Evolutionary conservation across 2,888 invertebrate species (phyloP).

Genomic region (Philereme transversata): DNA sequence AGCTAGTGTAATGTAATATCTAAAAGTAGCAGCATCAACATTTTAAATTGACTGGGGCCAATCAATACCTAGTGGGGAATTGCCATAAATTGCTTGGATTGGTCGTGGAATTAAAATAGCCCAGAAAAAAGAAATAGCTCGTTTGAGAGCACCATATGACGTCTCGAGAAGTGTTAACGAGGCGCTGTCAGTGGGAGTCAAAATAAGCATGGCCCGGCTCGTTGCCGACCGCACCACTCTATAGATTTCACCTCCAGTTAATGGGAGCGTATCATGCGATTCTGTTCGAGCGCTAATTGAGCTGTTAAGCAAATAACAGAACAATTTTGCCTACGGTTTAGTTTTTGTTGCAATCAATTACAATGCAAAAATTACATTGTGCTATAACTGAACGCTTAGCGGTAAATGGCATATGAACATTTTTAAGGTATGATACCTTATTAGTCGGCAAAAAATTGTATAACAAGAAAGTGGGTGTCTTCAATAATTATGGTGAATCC

Average conservation of each 20-base stretch:
- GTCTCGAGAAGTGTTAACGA: constrained; percentile 71
- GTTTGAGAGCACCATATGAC: constrained; percentile 21
- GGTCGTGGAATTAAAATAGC: too few relatives aligned
- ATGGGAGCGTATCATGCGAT: constrained; percentile 58
- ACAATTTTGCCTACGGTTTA: constrained; percentile 37
- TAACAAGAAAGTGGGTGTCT: constrained; percentile 51
- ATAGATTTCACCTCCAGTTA: constrained; percentile 66
- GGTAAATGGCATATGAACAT: constrained; percentile 21
- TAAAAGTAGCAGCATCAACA: too few relatives aligned
- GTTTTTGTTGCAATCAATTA: constrained; percentile 39
- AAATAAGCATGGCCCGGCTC: constrained; percentile 41
- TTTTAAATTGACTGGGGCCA: too few relatives aligned
- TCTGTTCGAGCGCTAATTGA: constrained; percentile 51
- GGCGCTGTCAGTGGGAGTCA: constrained; percentile 58
- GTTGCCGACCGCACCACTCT: constrained; percentile 52
- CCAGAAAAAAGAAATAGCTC: too few relatives aligned
- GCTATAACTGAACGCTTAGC: constrained; percentile 36
- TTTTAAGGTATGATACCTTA: constrained; percentile 28
- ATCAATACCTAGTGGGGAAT: too few relatives aligned
- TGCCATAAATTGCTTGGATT: too few relatives aligned
- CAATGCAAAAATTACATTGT: constrained; percentile 31
- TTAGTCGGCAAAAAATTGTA: constrained; percentile 51
- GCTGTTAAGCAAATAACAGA: constrained; percentile 45
- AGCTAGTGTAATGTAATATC: too few relatives aligned
- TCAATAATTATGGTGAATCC: constrained; percentile 52